Conservation (phyloP, 2,888 invertebrate genomes). For the Laothoe populi region DNA sequence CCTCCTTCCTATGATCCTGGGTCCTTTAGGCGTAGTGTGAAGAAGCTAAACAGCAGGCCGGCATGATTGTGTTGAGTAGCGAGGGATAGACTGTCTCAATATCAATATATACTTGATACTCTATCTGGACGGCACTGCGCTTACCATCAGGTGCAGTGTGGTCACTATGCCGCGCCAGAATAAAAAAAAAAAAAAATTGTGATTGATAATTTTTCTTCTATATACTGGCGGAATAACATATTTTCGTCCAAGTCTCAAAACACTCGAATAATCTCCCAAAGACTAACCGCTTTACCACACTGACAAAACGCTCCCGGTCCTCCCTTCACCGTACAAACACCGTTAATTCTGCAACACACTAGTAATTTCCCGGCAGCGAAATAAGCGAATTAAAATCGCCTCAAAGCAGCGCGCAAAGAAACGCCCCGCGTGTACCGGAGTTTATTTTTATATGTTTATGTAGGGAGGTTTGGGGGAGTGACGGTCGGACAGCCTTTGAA, state of each 20-base stretch:
- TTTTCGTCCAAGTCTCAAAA: background rate
- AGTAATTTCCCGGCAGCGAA: slow-evolving; percentile 70
- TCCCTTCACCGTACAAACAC: slow-evolving; percentile 32
- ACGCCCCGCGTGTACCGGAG: slow-evolving; percentile 61
- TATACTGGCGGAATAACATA: background rate
- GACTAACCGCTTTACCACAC: background rate
- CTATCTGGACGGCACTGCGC: too few species aligned
- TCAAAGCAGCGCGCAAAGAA: slow-evolving; percentile 79
- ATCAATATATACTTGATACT: too few species aligned
- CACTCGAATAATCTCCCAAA: slow-evolving; percentile 8
- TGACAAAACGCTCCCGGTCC: slow-evolving; percentile 27
- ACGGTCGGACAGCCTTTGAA: slow-evolving; percentile 68
- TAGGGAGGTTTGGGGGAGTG: slow-evolving; percentile 47
- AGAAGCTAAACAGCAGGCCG: too few species aligned
- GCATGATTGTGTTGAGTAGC: too few species aligned
- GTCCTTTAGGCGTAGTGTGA: too few species aligned
- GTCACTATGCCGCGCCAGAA: too few species aligned
- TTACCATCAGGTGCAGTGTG: too few species aligned
- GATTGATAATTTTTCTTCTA: too few species aligned
- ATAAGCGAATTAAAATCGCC: slow-evolving; percentile 81
- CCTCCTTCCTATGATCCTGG: too few species aligned
- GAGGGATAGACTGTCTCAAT: too few species aligned
- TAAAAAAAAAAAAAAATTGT: too few species aligned
- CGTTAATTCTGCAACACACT: slow-evolving; percentile 70
- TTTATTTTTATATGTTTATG: slow-evolving; percentile 74